These are phyloP conservation scores for Squalus acanthias DNA, from an alignment of 2,797 vertebrate species.

Conservation along the genomic window DNA sequence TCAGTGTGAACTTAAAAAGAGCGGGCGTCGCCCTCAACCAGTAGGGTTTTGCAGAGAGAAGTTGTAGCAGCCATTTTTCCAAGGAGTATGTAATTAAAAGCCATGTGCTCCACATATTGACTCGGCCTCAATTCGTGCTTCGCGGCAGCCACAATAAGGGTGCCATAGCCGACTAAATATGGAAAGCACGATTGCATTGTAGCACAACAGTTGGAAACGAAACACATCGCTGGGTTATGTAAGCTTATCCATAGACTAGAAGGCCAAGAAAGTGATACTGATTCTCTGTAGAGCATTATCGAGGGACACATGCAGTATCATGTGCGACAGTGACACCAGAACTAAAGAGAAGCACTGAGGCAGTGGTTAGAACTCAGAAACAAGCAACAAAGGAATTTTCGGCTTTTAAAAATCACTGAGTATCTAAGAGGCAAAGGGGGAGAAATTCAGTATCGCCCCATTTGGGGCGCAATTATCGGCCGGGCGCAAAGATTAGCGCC, in stretches of 20 bases:
- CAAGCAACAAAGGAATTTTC: neutral
- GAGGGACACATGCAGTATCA: neutral
- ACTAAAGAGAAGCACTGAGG: neutral
- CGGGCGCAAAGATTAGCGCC: too few relatives aligned
- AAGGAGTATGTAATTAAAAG: too few relatives aligned
- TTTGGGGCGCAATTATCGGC: too few relatives aligned
- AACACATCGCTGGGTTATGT: neutral
- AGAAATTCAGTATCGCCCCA: too few relatives aligned
- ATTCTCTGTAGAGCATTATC: neutral
- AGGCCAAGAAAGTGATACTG: neutral
- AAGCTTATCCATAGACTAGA: neutral
- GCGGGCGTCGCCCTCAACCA: too few relatives aligned
- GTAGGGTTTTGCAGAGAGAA: too few relatives aligned
- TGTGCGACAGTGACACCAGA: neutral
- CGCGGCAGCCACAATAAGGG: too few relatives aligned
- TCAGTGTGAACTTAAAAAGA: too few relatives aligned
- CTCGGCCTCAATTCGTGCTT: too few relatives aligned
- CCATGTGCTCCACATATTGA: too few relatives aligned
- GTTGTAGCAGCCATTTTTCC: too few relatives aligned
- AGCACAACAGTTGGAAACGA: neutral
- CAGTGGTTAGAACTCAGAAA: neutral
- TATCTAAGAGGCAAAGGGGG: neutral
- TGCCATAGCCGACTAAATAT: neutral
- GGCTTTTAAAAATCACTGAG: neutral
- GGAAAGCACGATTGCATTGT: neutral